Evolutionary conservation across 2,113 vertebrate species (phyloP), one percentile per base, ranked within the genome.

Genomic region (Sapayoa aenigma): DNA sequence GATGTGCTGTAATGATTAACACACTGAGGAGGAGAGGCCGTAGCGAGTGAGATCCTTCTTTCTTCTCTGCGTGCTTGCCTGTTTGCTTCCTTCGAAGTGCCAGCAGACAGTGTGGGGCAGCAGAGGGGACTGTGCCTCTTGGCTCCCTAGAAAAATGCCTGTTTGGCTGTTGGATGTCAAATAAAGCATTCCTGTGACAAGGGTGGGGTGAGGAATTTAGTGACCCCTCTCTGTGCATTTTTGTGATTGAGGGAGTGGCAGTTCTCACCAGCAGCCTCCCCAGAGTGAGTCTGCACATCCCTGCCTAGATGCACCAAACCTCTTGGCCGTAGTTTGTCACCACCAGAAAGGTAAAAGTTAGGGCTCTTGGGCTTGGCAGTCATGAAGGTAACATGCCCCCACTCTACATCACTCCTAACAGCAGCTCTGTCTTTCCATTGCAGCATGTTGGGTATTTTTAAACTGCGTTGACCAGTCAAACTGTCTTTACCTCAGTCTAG

Each of bases 1-100:
- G 96, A 95, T 93, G 95, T 55, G 74, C 88, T 46, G 85, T 23
- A 39, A 66, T 94, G 93, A 95, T 96, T 90, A 94, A 92, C 7
- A 21, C 2, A 5, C 84, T 78, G 79, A 92, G 53, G 81, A 89
- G 56, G 90, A 90, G 93, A 66, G 82, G 84, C 92, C 18, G 0
- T 67, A 31, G 76, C 4, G 3, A 88, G 73, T 2, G 19, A 31
- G 80, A 53, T 19, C 35, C 78, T 88, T 58, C 60, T 84, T 23
- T 44, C 67, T n/a, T 68, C 60, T 77, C 25, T 28, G 60, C 0
- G 0, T 23, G 85, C 47, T 5, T 3, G 47, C 56, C n/a, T 27
- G 46, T 55, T 35, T 83, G 39, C 62, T 60, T 59, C 44, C 60
- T 59, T 69, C 80, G 0, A 5, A 20, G 76, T 2, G 4, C n/a